Evolutionary conservation across 1,140 invertebrate species (phyloP), one percentile per base, ranked within the genome.

Genomic region (Ceratosolen fusciceps): DNA sequence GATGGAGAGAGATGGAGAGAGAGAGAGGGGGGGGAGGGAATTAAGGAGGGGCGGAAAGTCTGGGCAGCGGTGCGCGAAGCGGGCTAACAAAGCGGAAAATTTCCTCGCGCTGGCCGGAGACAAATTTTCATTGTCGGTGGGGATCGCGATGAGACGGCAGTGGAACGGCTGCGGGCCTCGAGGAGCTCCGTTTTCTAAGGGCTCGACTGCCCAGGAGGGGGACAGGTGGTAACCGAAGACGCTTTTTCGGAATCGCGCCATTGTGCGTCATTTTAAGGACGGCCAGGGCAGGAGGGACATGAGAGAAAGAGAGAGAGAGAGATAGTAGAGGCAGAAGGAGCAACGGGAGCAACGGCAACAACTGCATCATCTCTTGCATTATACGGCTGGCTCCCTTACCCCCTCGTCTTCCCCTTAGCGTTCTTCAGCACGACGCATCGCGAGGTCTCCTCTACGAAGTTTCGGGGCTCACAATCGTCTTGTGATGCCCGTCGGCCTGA

Each of bases 111-210:
- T 31, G 37, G 37, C 31, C 34, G 85, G 83, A 85, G 89, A 90
- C 89, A 90, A 90, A 90, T 90, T 90, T 88, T 85, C 84, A 89
- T 90, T 90, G 87, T 89, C 77, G 77, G 39, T 31, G 31, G 34
- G 34, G 31, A 34, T 78, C 84, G 83, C 60, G 56, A 19, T n/a
- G n/a, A n/a, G n/a, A n/a, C n/a, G n/a, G n/a, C n/a, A n/a, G 3
- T 47, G 10, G 49, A 26, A 26, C 39, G 31, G 67, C 39, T 74
- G 68, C 73, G 26, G 31, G 47, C 60, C 54, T 1, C 29, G 54
- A 80, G 52, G 60, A n/a, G 29, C 68, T 19, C n/a, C 74, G 74
- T 79, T 84, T 82, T 82, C 65, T 60, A 74, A 83, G 81, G 82
- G 81, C 19, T 60, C 78, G 81, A 83, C 82, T 72, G 74, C 74